phyloP scores from a whole-genome alignment of 2,888 invertebrate genomes.

The Callyntrura guangdongensis region DNA sequence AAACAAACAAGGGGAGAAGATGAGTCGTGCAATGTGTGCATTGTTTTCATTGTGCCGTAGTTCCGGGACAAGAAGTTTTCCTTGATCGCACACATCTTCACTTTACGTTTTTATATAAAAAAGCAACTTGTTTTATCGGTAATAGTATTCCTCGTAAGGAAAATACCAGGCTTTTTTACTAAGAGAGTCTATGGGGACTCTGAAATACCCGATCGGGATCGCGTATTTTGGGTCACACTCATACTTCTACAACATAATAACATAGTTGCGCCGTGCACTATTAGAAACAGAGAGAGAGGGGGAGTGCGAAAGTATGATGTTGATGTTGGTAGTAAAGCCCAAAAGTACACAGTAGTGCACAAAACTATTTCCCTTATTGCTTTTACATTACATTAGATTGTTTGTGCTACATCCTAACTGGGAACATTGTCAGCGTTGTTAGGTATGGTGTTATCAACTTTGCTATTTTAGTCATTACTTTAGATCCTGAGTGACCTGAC shows the following conservation, averaged over 20 bases:
- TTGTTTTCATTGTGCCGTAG: conserved; percentile 68
- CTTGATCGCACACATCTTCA: conserved; percentile 57
- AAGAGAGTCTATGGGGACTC: conserved; percentile 61
- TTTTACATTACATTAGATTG: conserved; percentile 45
- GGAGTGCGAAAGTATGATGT: conserved; percentile 38
- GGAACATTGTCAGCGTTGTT: conserved; percentile 34
- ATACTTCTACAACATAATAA: conserved; percentile 14
- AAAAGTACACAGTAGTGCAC: neutral
- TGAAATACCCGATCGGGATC: conserved; percentile 69
- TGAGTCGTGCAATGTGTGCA: conserved; percentile 41
- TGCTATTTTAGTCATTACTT: conserved; percentile 70
- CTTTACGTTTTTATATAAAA: conserved; percentile 33
- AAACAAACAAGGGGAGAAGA: conserved; percentile 45
- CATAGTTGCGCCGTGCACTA: conserved; percentile 20
- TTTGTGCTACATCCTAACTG: conserved; percentile 49
- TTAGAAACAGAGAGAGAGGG: neutral
- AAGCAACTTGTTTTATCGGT: conserved; percentile 32
- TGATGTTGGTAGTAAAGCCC: neutral
- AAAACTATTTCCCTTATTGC: conserved; percentile 55
- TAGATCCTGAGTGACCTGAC: conserved; percentile 68
- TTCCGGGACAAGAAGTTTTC: conserved; percentile 61
- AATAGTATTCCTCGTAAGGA: neutral
- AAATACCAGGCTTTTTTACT: too few relatives aligned
- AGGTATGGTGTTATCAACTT: conserved; percentile 36
- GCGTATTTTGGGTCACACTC: conserved; percentile 75